Evolutionary conservation across 1,140 invertebrate species (phyloP).

Genomic region (Plutomurus gul): DNA sequence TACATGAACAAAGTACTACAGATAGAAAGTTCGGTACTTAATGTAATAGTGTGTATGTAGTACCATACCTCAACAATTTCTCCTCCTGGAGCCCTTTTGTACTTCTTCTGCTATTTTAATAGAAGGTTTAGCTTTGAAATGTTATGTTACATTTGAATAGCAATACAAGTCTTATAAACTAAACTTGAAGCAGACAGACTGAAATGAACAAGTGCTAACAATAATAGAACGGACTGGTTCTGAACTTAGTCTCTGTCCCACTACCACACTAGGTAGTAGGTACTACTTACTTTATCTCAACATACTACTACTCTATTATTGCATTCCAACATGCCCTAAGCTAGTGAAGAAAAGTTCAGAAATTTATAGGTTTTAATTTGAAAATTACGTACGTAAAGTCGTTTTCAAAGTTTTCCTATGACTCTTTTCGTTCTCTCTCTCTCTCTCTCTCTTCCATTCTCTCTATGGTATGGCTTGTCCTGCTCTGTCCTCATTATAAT

Average conservation of each 20-base stretch:
- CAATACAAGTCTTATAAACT: neutral
- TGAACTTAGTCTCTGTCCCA: too few relatives aligned
- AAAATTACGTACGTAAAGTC: conserved; percentile 13
- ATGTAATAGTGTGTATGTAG: neutral
- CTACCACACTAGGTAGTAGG: too few relatives aligned
- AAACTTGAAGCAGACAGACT: neutral
- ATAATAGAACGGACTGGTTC: too few relatives aligned
- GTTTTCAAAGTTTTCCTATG: conserved; percentile 20
- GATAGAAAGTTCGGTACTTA: neutral
- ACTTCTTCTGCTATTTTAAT: neutral
- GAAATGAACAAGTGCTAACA: too few relatives aligned
- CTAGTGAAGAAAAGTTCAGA: conserved; percentile 17
- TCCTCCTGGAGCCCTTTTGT: neutral
- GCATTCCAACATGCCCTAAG: conserved; percentile 8
- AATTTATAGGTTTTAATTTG: conserved; percentile 39
- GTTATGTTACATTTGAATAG: neutral
- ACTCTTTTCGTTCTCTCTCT: neutral
- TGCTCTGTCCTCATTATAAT: neutral
- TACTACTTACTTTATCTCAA: too few relatives aligned
- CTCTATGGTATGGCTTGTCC: too few relatives aligned
- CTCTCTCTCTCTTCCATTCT: neutral
- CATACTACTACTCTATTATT: neutral
- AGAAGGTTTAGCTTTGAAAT: neutral
- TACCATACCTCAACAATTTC: neutral
- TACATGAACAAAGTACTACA: neutral